These are phyloP conservation scores for Lepilemur septentrionalis DNA, from an alignment of 2,797 vertebrate genomes.

Conservation along the genomic window DNA sequence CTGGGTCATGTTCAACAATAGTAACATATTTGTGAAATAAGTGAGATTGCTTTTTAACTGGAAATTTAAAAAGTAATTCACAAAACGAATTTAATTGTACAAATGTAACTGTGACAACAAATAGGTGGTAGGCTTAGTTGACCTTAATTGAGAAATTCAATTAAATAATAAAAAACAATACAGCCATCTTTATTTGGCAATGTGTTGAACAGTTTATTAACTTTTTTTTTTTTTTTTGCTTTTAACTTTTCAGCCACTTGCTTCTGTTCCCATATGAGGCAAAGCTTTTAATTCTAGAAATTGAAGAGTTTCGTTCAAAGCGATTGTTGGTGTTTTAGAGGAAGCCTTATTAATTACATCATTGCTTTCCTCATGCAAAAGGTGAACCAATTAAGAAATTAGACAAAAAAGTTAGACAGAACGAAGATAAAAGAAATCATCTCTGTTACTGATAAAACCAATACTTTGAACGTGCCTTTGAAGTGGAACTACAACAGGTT, in stretches of 20 bases:
- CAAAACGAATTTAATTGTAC: background rate
- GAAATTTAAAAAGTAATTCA: background rate
- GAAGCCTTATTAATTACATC: background rate
- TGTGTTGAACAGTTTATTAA: background rate
- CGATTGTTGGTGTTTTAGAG: background rate
- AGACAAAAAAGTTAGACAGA: background rate
- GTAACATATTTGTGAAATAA: conserved; percentile 29
- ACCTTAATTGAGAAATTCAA: conserved; percentile 51
- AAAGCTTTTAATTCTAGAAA: conserved; percentile 33
- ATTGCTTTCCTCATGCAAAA: background rate
- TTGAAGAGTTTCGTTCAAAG: background rate
- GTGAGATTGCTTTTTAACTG: background rate
- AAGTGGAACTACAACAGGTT: background rate
- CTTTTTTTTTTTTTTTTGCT: background rate
- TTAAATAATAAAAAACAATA: conserved; percentile 6
- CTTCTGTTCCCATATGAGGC: background rate
- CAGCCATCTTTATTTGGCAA: background rate
- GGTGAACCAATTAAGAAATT: conserved; percentile 1
- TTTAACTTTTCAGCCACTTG: conserved; percentile 26
- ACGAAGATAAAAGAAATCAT: background rate
- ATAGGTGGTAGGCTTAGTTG: background rate
- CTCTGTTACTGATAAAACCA: background rate
- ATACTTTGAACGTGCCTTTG: background rate
- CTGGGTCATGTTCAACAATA: background rate
- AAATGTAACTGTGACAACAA: background rate